phyloP scores from a whole-genome alignment of 1,140 invertebrate genomes.

The Tetramorium alpestre region DNA sequence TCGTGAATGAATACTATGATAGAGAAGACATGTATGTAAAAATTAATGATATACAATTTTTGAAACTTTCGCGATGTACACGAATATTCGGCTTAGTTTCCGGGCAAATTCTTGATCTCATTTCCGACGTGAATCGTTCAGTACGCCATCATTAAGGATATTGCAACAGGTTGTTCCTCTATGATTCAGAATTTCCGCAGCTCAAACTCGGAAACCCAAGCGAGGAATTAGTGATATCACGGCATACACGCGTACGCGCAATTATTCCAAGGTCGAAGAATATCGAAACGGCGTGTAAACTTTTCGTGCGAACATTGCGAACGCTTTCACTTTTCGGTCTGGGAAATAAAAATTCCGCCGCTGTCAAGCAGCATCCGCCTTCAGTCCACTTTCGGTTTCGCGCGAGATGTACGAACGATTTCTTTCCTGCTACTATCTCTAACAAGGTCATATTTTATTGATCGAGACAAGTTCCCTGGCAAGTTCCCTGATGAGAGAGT shows the following conservation, averaged over 20 bases:
- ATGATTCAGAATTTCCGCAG: no score
- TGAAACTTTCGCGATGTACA: no score
- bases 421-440: not conserved
- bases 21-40: not conserved
- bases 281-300: slow-evolving; percentile 13
- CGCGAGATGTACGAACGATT: not conserved
- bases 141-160: no score
- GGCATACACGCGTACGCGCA: no score
- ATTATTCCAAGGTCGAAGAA: slow-evolving; percentile 38
- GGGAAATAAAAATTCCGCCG: slow-evolving; percentile 18
- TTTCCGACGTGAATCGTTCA: no score
- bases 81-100: no score
- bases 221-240: not conserved
- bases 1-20: not conserved
- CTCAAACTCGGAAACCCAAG: no score
- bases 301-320: not conserved
- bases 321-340: slow-evolving; percentile 65
- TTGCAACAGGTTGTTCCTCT: no score
- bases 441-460: not conserved
- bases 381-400: slow-evolving; percentile 4
- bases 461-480: not conserved
- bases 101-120: no score
- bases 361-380: slow-evolving; percentile 11
- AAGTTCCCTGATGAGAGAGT: no score
- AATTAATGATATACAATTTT: not conserved